Percentiles rank a stretch among this genome's conserved stretches.
Conservation (phyloP, 1,140 invertebrate species). For the Macrotrachela quadricornifera region DNA sequence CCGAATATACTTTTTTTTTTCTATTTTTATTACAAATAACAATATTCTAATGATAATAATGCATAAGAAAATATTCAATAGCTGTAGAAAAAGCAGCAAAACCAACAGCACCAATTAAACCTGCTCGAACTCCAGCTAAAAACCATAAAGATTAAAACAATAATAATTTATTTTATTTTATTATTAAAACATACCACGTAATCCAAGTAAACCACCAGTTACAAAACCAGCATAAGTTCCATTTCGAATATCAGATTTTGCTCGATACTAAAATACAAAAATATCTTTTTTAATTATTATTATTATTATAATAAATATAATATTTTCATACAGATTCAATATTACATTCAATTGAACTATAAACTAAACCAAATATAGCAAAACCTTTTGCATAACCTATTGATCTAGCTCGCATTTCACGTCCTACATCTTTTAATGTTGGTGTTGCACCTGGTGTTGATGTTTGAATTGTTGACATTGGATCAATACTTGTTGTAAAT, state of each 20-base stretch:
- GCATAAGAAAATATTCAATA: constrained; percentile 76
- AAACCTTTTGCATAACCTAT: constrained; percentile 89
- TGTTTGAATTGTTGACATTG: constrained; percentile 45
- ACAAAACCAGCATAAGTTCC: constrained; percentile 9
- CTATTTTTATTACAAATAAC: no score
- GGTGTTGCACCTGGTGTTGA: constrained; percentile 36
- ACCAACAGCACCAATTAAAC: constrained; percentile 63
- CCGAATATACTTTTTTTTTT: no score
- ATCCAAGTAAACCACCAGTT: constrained; percentile 9
- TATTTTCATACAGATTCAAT: constrained; percentile 41
- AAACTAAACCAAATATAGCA: constrained; percentile 72
- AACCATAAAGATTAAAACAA: no score
- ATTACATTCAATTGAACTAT: constrained; percentile 70
- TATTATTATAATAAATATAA: no score
- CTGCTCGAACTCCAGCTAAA: constrained; percentile 66
- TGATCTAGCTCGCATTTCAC: constrained; percentile 73
- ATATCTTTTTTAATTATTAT: no score
- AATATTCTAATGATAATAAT: constrained; percentile 14
- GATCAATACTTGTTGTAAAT: constrained; percentile 82
- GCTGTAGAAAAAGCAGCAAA: constrained; percentile 79
- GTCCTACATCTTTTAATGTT: constrained; percentile 27
- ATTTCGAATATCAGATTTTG: constrained; percentile 10
- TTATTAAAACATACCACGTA: neutral
- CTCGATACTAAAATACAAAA: constrained; percentile 1
- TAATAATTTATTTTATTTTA: no score